phyloP scores from a whole-genome alignment of 2,888 invertebrate genomes.

The Thyatira batis region DNA sequence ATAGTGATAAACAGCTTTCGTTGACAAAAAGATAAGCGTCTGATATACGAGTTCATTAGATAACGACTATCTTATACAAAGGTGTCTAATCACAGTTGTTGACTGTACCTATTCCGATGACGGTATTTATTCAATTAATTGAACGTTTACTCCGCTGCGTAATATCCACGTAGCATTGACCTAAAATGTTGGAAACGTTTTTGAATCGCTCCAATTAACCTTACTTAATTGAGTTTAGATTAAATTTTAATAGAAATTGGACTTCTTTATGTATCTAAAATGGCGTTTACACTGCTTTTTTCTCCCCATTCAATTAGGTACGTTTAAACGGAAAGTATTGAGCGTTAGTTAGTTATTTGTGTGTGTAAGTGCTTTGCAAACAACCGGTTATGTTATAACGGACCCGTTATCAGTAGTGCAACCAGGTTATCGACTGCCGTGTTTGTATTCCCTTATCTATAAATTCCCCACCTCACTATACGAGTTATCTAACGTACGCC shows the following conservation, averaged over 20 bases:
- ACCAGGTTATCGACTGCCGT: slow-evolving; percentile 76
- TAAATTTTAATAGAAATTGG: neutral
- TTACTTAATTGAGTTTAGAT: neutral
- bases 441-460: slow-evolving; percentile 70
- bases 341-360: slow-evolving; percentile 6
- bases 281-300: neutral
- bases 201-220: neutral
- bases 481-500: slow-evolving; percentile 58
- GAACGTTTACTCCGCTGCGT: neutral
- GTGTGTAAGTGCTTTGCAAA: slow-evolving; percentile 34
- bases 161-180: slow-evolving; percentile 1
- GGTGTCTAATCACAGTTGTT: slow-evolving; percentile 13
- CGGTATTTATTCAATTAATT: neutral
- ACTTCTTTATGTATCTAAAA: neutral
- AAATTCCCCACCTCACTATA: slow-evolving; percentile 59
- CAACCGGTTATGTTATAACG: slow-evolving; percentile 41
- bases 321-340: neutral
- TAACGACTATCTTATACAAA: slow-evolving; percentile 31
- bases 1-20: slow-evolving; percentile 23
- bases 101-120: neutral
- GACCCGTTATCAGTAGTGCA: slow-evolving; percentile 63
- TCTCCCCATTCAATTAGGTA: neutral
- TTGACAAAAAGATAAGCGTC: slow-evolving; percentile 23
- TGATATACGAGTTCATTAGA: slow-evolving; percentile 16
- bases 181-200: neutral